Conservation (phyloP, 2,113 vertebrate genomes). For the Gracilinanus agilis region DNA sequence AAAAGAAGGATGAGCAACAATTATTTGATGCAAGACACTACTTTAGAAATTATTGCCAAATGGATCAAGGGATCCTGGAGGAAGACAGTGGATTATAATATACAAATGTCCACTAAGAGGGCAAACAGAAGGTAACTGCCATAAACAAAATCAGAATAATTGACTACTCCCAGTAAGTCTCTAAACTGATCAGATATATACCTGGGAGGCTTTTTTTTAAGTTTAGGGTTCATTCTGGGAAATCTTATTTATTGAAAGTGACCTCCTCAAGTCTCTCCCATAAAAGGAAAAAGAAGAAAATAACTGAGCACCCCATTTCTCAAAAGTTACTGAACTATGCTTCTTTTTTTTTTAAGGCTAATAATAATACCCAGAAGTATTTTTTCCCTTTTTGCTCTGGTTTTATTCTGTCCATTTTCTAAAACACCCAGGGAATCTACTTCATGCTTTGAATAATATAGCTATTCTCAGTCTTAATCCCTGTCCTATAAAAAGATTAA, state of each 20-base stretch:
- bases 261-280: not conserved
- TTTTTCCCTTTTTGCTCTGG: not conserved
- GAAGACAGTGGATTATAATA: not conserved
- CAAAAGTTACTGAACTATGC: not conserved
- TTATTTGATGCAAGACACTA: not conserved
- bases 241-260: not conserved
- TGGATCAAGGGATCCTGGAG: not conserved
- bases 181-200: not conserved
- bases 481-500: slow-evolving; percentile 55
- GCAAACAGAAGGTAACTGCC: not conserved
- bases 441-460: slow-evolving; percentile 43
- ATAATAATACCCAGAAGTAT: not conserved
- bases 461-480: slow-evolving; percentile 31
- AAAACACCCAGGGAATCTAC: not conserved
- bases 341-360: not conserved
- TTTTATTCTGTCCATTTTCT: slow-evolving; percentile 36
- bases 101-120: not conserved
- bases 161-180: not conserved
- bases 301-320: not conserved
- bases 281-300: not conserved
- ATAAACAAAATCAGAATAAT: not conserved
- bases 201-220: not conserved
- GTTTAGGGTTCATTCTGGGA: not conserved
- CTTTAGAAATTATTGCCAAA: not conserved
- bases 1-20: not conserved